These are phyloP conservation scores for Hemitrygon akajei DNA, from an alignment of 2,797 vertebrate species.

Conservation along the genomic window DNA sequence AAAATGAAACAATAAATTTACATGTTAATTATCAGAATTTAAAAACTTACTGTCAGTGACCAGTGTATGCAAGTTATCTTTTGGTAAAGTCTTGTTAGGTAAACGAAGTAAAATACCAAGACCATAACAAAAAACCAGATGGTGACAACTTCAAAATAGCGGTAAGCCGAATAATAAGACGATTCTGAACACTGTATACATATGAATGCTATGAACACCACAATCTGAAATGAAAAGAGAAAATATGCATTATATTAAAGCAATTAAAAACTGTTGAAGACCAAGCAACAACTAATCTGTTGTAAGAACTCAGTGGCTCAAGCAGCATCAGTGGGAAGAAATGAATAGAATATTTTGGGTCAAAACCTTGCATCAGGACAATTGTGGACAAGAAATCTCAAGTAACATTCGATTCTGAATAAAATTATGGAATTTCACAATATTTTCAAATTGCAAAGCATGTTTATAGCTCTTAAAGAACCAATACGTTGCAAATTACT, in stretches of 20 bases:
- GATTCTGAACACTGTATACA: slow-evolving; percentile 60
- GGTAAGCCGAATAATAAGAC: slow-evolving; percentile 62
- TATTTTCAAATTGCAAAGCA: not conserved
- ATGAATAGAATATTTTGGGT: too few species aligned
- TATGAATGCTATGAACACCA: slow-evolving; percentile 74
- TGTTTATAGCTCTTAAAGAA: not conserved
- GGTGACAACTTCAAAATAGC: slow-evolving; percentile 79
- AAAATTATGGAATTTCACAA: not conserved
- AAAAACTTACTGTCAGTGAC: slow-evolving; percentile 75
- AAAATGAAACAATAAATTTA: not conserved
- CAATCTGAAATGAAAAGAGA: slow-evolving; percentile 56
- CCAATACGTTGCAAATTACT: not conserved
- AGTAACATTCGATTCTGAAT: not conserved
- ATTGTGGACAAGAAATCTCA: too few species aligned
- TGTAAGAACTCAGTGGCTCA: too few species aligned
- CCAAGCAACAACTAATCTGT: too few species aligned
- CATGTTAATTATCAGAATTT: not conserved
- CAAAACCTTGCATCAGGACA: too few species aligned
- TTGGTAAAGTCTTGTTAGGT: slow-evolving; percentile 72
- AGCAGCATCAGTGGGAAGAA: too few species aligned
- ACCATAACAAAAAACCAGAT: slow-evolving; percentile 80
- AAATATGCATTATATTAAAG: slow-evolving; percentile 35
- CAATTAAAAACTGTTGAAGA: not conserved
- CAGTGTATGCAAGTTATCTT: slow-evolving; percentile 83
- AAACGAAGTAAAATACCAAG: slow-evolving; percentile 75